Conservation (phyloP, 2,113 vertebrate genomes). For the Phaethornis superciliosus region DNA sequence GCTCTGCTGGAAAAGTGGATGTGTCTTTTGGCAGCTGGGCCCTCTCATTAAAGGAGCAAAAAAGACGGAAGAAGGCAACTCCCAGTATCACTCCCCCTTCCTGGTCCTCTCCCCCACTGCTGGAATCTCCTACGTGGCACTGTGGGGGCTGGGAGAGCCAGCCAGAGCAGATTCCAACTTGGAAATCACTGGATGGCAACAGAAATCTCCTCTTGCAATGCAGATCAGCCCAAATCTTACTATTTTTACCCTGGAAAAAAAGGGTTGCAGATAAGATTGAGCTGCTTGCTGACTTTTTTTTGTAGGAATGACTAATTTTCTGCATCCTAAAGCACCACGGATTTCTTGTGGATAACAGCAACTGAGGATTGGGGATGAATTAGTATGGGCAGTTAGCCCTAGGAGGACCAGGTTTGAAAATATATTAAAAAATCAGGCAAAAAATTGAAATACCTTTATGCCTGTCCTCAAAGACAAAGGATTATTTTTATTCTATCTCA, state of each 20-base stretch:
- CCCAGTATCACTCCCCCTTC: conserved; percentile 38
- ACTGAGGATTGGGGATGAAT: neutral
- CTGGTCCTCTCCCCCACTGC: neutral
- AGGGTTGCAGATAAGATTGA: neutral
- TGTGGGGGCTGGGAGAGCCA: conserved; percentile 39
- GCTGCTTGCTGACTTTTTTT: neutral
- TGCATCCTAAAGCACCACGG: neutral
- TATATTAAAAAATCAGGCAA: neutral
- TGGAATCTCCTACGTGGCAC: conserved; percentile 65
- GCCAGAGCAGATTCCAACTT: neutral
- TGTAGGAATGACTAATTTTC: neutral
- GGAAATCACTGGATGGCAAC: neutral
- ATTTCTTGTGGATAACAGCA: neutral
- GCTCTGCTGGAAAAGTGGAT: neutral
- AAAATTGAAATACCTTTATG: neutral
- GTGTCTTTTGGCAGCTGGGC: conserved; percentile 1
- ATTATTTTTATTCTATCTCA: neutral
- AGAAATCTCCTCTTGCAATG: neutral
- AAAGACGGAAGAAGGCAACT: conserved; percentile 39
- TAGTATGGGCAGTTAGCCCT: fast-evolving
- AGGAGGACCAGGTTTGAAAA: neutral
- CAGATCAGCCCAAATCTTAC: neutral
- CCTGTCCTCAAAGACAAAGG: neutral
- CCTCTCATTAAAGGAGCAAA: neutral
- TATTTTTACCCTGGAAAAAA: neutral